Base-by-base conservation (phyloP, 2,888 invertebrate genomes). In the Pachycephus smyrnensis region DNA sequence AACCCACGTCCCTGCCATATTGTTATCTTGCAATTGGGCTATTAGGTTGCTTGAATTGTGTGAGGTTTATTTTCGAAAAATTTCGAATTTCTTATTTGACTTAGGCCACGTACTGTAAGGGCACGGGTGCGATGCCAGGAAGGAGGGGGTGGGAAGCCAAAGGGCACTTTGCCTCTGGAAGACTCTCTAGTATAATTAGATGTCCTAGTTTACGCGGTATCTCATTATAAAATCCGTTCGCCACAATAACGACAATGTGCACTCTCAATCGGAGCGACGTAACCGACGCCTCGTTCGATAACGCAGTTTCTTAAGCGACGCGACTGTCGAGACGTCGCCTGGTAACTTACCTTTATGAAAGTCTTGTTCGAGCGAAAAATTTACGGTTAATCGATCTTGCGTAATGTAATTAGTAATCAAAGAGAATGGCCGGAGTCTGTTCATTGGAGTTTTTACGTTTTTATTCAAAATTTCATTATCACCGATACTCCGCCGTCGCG, bases 171-270 rank as follows among this genome's bases (percentile, higher is more conserved):
- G 33, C 23, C 71, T 33, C 31, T 33, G 37, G 86, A 71, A 71
- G 71, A 71, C 86, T 85, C 88, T 88, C 86, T 86, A 85, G 88
- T 88, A 87, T 88, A 88, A 88, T 86, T 88, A 88, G 86, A 88
- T 87, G 87, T 87, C 87, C 88, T 85, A 88, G 86, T 88, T 87
- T 86, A 86, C 82, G 84, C 82, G 82, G 85, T 85, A 86, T 88
- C 88, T 88, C 88, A 88, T 88, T 88, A 87, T 86, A 88, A 83
- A 86, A 87, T 87, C 84, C 86, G 83, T 84, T 35, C 71, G 31
- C 71, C 71, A 32, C 71, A 33, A 40, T 32, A 79, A 80, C 79
- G 76, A 82, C 82, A 81, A 81, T 81, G 82, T 81, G 69, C 69
- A 76, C 75, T 75, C 78, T 78, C 78, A 36, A 69, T 69, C 73